Conservation (phyloP, 1,140 invertebrate species). For the Apis laboriosa region DNA sequence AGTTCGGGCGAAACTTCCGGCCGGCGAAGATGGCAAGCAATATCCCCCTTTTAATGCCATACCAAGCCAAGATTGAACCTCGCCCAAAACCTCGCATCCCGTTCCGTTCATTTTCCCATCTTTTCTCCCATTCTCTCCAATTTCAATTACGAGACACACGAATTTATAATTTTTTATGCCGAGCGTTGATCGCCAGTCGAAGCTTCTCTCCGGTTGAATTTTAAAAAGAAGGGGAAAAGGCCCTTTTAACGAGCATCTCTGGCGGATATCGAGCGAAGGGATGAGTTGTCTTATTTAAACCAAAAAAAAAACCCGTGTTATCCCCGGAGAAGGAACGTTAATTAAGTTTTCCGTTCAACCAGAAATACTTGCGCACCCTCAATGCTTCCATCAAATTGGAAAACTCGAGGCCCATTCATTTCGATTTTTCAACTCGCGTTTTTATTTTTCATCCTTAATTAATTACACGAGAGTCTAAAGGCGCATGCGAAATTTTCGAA, state of each 20-base stretch:
- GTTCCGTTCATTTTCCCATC: neutral
- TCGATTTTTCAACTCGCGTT: conserved; percentile 18
- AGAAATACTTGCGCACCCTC: neutral
- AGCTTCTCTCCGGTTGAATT: neutral
- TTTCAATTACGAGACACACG: neutral
- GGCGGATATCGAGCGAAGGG: neutral
- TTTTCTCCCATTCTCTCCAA: no score
- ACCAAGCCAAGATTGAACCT: conserved; percentile 20
- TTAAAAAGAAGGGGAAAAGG: neutral
- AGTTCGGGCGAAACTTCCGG: conserved; percentile 89
- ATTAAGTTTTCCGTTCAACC: conserved; percentile 18
- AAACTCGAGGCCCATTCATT: neutral
- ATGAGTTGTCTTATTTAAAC: neutral
- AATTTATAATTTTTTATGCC: neutral
- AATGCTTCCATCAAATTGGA: neutral
- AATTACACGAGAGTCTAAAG: neutral
- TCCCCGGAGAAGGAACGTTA: neutral
- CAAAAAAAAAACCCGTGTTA: conserved; percentile 14
- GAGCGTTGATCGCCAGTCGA: neutral
- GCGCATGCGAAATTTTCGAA: neutral
- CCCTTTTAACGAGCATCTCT: neutral
- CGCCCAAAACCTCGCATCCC: neutral
- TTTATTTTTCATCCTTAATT: neutral
- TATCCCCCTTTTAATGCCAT: conserved; percentile 29
- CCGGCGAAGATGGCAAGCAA: conserved; percentile 88